phyloP scores from a whole-genome alignment of 2,797 vertebrate species.

The Hippocampus kuda region DNA sequence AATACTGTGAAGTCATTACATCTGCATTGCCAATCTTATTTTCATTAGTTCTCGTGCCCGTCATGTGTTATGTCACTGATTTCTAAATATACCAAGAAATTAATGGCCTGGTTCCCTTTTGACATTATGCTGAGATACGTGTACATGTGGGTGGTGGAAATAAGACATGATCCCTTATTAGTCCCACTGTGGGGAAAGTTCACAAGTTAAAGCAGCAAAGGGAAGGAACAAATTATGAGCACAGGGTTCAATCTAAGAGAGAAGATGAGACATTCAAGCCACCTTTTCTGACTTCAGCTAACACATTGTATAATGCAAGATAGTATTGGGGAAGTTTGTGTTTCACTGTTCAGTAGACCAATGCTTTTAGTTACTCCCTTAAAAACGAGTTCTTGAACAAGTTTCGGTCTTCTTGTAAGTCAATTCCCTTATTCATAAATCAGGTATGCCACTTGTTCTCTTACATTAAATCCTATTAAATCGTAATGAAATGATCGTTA shows the following conservation, averaged over 20 bases:
- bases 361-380: neutral
- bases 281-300: neutral
- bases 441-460: neutral
- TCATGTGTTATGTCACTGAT: neutral
- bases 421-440: neutral
- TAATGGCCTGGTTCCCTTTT: neutral
- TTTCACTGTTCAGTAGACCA: neutral
- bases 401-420: neutral
- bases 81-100: neutral
- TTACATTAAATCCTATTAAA: neutral
- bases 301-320: neutral
- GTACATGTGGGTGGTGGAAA: slow-evolving; percentile 1
- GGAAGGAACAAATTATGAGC: slow-evolving; percentile 8
- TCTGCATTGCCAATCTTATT: neutral
- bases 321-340: neutral
- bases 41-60: neutral
- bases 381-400: neutral
- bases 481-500: neutral
- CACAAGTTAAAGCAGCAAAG: slow-evolving; percentile 9
- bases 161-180: slow-evolving; percentile 7
- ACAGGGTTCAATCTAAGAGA: neutral
- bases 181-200: slow-evolving; percentile 7
- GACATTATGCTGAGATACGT: neutral
- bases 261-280: slow-evolving; percentile 5
- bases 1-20: neutral